Base-by-base conservation (phyloP, 2,113 vertebrate species). In the Myotis lucifugus region DNA sequence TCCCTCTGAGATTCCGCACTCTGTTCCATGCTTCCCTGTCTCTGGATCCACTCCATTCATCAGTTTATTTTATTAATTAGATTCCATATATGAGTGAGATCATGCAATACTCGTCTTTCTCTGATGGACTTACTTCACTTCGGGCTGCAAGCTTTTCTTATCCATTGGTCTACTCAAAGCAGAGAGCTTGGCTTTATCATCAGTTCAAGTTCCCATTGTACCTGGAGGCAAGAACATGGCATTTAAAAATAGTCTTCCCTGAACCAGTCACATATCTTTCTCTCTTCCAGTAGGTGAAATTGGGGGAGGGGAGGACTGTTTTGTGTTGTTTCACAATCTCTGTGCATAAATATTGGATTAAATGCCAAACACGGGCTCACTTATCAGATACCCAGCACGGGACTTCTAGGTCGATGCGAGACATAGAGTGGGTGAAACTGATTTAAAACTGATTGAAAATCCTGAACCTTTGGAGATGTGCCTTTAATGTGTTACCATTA, bases 231-330 rank as follows among this genome's bases (percentile, higher is more conserved):
- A 81, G 52, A 88, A 37, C 69, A 42, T 85, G n/a, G 21, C 3
- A 52, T 87, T 91, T 87, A 25, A 77, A 94, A 95, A 84, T 52
- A 70, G 42, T 50, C 8, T 86, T 70, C 70, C 85, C 34, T 81
- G 46, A 56, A 34, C 52, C n/a, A 81, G 23, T 79, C 32, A 10
- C 48, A 84, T 78, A 14, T n/a, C 19, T n/a, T 32, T 69, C 32
- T 81, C 67, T 9, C 14, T 82, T 76, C 73, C 21, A 70, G 25
- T 25, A 64, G 34, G 73, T n/a, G 72, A 67, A 46, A 81, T 67
- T 42, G 81, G 61, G 54, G 56, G 56, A 59, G 56, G 56, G 56
- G 25, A 78, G 34, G 54, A n/a, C 40, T 82, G 3, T 34, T 93
- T 27, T 64, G 48, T 67, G 52, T 15, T 87, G 66, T 81, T 88